A percentile compares a stretch with the other conserved stretches of the same genome.
Conservation (phyloP, 1,140 invertebrate genomes). For the Drosophila aff. region DNA sequence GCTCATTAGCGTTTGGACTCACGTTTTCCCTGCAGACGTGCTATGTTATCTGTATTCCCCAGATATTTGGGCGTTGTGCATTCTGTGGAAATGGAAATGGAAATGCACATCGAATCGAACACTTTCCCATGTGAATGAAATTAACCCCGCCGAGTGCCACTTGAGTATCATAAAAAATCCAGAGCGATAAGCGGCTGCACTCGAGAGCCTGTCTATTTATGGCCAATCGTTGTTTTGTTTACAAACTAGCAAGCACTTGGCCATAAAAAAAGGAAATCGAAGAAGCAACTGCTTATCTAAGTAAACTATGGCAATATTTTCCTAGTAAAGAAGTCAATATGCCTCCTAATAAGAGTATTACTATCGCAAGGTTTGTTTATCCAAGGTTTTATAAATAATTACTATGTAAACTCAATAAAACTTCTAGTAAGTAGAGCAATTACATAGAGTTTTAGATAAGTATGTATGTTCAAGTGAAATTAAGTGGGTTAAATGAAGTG, state of each 20-base stretch:
- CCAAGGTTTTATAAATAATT: background rate
- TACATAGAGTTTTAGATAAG: too few relatives aligned
- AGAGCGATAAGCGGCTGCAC: constrained; percentile 33
- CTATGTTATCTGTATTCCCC: constrained; percentile 6
- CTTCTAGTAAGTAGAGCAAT: background rate
- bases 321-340: constrained; percentile 3
- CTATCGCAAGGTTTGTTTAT: constrained; percentile 1
- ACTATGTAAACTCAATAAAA: background rate
- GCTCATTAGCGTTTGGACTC: constrained; percentile 66
- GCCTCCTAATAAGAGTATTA: background rate
- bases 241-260: constrained; percentile 25
- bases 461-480: background rate
- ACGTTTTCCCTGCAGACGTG: constrained; percentile 60
- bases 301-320: constrained; percentile 9
- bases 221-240: constrained; percentile 44
- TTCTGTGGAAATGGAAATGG: constrained; percentile 22
- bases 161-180: constrained; percentile 45
- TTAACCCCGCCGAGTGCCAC: constrained; percentile 32
- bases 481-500: background rate
- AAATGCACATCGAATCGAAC: constrained; percentile 19
- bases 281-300: constrained; percentile 26
- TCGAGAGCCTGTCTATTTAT: constrained; percentile 52
- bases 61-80: constrained; percentile 32
- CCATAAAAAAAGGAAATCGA: constrained; percentile 30
- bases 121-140: constrained; percentile 34